Evolutionary conservation across 2,797 vertebrate genomes (phyloP), one percentile per base, ranked within the genome.

Genomic region (Alauda arvensis): DNA sequence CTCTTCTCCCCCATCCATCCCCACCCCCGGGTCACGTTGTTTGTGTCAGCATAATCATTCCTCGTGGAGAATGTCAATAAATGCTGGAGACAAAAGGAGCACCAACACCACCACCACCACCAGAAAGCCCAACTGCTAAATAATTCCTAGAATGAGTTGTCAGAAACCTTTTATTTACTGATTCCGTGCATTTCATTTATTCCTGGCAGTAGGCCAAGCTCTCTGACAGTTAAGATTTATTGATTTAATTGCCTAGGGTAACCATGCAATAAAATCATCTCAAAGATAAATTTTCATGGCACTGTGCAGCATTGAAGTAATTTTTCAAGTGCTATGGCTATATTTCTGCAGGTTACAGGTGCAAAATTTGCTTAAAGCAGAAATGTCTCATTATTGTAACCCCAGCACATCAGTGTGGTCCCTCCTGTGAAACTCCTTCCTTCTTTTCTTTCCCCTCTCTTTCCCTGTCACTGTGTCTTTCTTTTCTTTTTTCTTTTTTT

Each of bases 201-300:
- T 96, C 93, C 95, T 98, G 98, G 98, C 97, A 95, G 45, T 11
- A 12, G 91, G 97, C 97, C 98, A 98, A 95, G 95, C 91, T 96
- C 93, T 91, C 97, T 98, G 98, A 98, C 98, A 98, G 97, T 96
- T 97, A 97, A 98, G 98, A 99, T 98, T 98, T 99, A 99, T 98
- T 98, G 98, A 98, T 98, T 98, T 98, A 98, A 99, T 98, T 98
- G 98, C 97, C 97, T 97, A 97, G 97, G 98, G 98, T 98, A 98
- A 98, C 98, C 98, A 98, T 98, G 98, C 98, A 98, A 98, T 98
- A 98, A 98, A 98, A 98, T 98, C 97, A 98, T 98, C 96, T 98
- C 97, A 97, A 97, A 98, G 97, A 98, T 98, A 98, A 97, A 98
- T 97, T 97, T 98, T 97, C 97, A 97, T 97, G 97, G 97, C 97